These are phyloP conservation scores for Poeciliopsis presidionis DNA, from an alignment of 2,797 vertebrate species.

Conservation along the genomic window DNA sequence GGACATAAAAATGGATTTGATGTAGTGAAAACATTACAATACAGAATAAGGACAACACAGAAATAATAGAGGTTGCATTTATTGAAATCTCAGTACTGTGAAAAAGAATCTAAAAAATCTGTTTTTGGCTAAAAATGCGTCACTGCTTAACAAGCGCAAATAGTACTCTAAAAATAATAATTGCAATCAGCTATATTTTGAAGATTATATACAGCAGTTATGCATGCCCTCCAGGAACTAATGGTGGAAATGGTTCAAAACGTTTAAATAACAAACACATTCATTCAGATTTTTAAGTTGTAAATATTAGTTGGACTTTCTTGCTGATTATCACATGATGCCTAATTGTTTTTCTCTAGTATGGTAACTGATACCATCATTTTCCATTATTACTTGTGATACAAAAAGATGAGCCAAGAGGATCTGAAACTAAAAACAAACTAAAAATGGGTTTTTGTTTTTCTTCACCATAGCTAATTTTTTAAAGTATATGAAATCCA, in stretches of 20 bases:
- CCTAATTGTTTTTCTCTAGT: background rate
- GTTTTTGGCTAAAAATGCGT: background rate
- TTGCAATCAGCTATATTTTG: background rate
- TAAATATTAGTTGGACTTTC: background rate
- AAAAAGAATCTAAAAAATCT: background rate
- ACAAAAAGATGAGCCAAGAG: background rate
- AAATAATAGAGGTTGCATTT: background rate
- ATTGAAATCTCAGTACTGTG: background rate
- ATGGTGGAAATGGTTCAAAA: background rate
- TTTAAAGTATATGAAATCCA: background rate
- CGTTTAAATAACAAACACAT: background rate
- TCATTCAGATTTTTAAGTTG: background rate
- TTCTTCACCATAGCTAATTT: too few relatives aligned
- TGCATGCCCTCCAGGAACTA: background rate
- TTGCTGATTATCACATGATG: background rate
- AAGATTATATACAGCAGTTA: background rate
- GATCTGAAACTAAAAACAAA: background rate
- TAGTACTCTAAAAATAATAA: background rate
- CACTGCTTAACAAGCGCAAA: background rate
- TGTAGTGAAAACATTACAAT: background rate
- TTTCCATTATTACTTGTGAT: background rate
- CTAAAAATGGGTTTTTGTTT: background rate
- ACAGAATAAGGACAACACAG: background rate
- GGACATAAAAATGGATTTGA: background rate
- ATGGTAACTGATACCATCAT: background rate